phyloP scores from a whole-genome alignment of 2,113 vertebrate species.

The Micromys minutus region DNA sequence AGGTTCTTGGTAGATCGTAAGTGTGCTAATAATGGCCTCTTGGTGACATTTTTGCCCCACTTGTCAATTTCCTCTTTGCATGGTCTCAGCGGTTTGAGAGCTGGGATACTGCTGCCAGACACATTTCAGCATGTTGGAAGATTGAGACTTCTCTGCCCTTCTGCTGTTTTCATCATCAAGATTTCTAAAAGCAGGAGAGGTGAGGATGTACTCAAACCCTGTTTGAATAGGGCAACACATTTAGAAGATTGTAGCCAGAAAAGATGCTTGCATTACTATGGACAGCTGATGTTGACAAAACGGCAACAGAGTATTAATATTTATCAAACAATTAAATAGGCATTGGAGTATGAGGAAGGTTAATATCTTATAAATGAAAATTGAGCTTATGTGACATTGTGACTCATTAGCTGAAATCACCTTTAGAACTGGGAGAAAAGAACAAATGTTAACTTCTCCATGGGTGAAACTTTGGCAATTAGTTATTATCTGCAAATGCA shows the following conservation, averaged over 20 bases:
- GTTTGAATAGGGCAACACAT: background rate
- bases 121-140: slow-evolving; percentile 55
- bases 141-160: background rate
- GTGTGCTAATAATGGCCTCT: slow-evolving; percentile 69
- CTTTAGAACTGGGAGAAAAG: slow-evolving; percentile 13
- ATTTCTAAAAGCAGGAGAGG: slow-evolving; percentile 60
- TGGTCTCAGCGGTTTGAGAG: slow-evolving; percentile 54
- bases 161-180: slow-evolving; percentile 45
- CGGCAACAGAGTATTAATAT: background rate
- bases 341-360: background rate
- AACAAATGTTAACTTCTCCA: slow-evolving; percentile 35
- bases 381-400: background rate
- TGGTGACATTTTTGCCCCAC: slow-evolving; percentile 68
- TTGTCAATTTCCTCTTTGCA: slow-evolving; percentile 66
- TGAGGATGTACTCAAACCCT: background rate
- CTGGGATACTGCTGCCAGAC: slow-evolving; percentile 20
- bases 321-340: background rate
- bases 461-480: slow-evolving; percentile 58
- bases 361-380: background rate
- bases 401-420: background rate
- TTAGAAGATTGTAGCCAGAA: background rate
- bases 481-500: slow-evolving; percentile 40
- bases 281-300: background rate
- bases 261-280: background rate
- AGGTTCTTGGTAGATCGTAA: slow-evolving; percentile 64